These are phyloP conservation scores for Palythoa heliodiscus DNA, from an alignment of 92 coral and sea anemone genomes.

Conservation along the genomic window DNA sequence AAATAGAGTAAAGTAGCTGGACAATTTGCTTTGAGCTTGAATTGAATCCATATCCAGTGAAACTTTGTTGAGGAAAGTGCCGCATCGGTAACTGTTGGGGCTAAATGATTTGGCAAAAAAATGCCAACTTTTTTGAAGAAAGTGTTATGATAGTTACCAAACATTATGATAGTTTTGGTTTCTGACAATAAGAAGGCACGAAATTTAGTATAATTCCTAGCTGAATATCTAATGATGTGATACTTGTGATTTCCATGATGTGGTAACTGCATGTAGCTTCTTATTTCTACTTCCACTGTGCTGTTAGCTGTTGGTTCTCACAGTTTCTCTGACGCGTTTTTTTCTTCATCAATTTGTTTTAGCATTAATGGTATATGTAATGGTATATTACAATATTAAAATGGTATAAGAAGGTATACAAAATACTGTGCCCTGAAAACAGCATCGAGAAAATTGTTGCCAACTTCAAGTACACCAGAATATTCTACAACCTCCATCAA, in stretches of 20 bases:
- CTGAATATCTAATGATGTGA: conserved; percentile 24
- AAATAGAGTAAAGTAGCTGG: too few relatives aligned
- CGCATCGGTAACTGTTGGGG: too few relatives aligned
- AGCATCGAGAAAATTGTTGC: conserved; percentile 43
- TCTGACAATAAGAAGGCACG: background rate
- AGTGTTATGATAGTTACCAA: too few relatives aligned
- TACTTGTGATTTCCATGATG: conserved; percentile 15
- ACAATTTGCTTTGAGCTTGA: too few relatives aligned
- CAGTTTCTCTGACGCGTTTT: conserved; percentile 8
- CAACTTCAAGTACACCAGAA: conserved; percentile 47
- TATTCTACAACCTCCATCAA: conserved; percentile 32
- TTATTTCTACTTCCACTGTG: background rate
- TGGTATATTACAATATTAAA: background rate
- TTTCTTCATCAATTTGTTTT: background rate
- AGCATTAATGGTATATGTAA: background rate
- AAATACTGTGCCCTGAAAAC: conserved; percentile 41
- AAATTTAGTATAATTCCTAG: background rate
- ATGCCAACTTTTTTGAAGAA: too few relatives aligned
- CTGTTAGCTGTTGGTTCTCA: conserved; percentile 12
- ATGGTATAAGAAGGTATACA: background rate
- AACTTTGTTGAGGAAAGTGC: too few relatives aligned
- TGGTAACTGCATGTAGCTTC: conserved; percentile 33
- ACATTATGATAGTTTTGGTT: background rate
- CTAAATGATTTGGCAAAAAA: too few relatives aligned
- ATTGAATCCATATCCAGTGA: too few relatives aligned